These are phyloP conservation scores for Zaprionus gabonicus DNA, from an alignment of 1,140 invertebrate species.

Conservation along the genomic window DNA sequence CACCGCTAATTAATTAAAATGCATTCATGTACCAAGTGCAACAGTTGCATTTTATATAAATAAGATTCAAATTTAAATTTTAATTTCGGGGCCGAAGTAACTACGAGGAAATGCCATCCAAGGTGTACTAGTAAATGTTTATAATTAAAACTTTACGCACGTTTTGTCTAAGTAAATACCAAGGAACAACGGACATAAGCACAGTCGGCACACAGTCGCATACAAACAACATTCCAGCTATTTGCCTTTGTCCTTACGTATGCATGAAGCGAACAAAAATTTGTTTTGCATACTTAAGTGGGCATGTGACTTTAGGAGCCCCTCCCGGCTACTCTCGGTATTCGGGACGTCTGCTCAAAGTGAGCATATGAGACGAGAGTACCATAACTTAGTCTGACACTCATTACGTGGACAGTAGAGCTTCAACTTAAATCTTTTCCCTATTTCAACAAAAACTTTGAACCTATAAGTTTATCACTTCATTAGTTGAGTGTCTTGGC, in stretches of 20 bases:
- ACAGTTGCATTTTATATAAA: constrained; percentile 21
- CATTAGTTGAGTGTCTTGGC: background rate
- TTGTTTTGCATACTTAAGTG: constrained; percentile 79
- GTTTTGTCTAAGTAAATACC: constrained; percentile 79
- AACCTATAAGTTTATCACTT: background rate
- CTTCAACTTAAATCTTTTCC: background rate
- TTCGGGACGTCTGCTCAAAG: constrained; percentile 28
- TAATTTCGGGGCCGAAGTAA: constrained; percentile 43
- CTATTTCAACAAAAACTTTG: background rate
- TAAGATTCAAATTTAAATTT: constrained; percentile 36
- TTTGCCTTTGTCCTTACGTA: constrained; percentile 60
- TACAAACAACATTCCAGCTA: constrained; percentile 45
- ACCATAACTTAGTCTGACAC: constrained; percentile 32
- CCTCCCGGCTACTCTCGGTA: constrained; percentile 21
- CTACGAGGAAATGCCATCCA: constrained; percentile 12
- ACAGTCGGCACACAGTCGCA: constrained; percentile 11
- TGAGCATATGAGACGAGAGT: constrained; percentile 18
- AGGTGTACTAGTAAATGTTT: constrained; percentile 67
- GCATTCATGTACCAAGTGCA: constrained; percentile 16
- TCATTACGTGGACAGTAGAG: constrained; percentile 49
- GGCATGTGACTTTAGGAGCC: constrained; percentile 27
- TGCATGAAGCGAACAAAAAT: constrained; percentile 67
- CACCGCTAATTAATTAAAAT: constrained; percentile 62
- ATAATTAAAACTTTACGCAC: constrained; percentile 81
- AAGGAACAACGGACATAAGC: constrained; percentile 38